phyloP scores from a whole-genome alignment of 37 sponge, comb jelly and placozoan genomes.

The Theonella swinhoei region DNA sequence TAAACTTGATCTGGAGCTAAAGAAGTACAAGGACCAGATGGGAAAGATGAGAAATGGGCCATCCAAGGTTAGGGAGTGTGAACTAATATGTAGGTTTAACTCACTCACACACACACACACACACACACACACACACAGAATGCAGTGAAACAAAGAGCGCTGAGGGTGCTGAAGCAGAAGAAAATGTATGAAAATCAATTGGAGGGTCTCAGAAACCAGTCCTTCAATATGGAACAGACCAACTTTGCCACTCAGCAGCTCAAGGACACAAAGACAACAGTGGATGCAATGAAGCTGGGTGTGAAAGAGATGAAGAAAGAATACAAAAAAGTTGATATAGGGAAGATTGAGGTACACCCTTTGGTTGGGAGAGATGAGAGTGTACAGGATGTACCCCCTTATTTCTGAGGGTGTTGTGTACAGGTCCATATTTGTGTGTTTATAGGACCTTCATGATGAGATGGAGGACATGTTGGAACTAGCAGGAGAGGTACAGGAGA shows the following conservation, averaged over 20 bases:
- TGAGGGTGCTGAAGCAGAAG: slow-evolving; percentile 98
- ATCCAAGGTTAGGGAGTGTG: slow-evolving; percentile 69
- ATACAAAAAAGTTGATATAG: slow-evolving; percentile 97
- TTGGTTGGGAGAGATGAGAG: background rate
- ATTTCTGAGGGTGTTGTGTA: background rate
- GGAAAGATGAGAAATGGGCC: slow-evolving; percentile 99
- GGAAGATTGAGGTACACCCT: slow-evolving; percentile 87
- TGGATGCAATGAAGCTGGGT: slow-evolving; percentile 98
- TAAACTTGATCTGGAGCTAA: slow-evolving; percentile 94
- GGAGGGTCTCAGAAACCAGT: slow-evolving; percentile 91
- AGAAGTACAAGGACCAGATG: slow-evolving; percentile 98
- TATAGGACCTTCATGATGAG: slow-evolving; percentile 95
- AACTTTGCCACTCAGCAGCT: slow-evolving; percentile 97
- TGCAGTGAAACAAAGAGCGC: slow-evolving; percentile 97
- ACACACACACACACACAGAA: slow-evolving; percentile 70
- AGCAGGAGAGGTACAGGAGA: slow-evolving; percentile 96
- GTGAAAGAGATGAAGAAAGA: slow-evolving; percentile 99
- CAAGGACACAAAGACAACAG: slow-evolving; percentile 97
- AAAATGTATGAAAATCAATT: slow-evolving; percentile 92
- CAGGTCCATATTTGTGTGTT: background rate
- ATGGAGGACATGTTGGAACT: slow-evolving; percentile 98
- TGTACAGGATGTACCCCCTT: background rate
- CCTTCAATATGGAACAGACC: slow-evolving; percentile 99
- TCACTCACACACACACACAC: background rate
- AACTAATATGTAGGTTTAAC: background rate